A percentile compares a stretch with the other conserved stretches of the same genome.
Evolutionary conservation across 2,113 vertebrate species (phyloP).

Genomic region (Geococcyx californianus): DNA sequence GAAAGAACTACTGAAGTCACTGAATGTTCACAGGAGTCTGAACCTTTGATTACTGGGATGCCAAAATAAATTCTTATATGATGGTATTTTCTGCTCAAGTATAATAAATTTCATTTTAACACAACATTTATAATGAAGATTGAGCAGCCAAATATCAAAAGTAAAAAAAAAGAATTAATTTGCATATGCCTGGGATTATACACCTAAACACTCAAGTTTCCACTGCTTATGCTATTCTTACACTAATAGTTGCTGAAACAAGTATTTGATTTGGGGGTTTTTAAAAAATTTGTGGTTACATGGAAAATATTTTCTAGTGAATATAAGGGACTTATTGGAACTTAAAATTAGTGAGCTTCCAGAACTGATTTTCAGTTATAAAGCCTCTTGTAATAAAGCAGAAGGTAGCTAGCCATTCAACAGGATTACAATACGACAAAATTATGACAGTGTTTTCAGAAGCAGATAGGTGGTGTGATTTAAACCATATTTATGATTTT

Average conservation of each 20-base stretch:
- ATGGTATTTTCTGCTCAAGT: neutral
- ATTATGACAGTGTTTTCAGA: neutral
- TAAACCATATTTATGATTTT: constrained; percentile 41
- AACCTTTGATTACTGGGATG: neutral
- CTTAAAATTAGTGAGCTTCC: neutral
- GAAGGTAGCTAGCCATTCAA: neutral
- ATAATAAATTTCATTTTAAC: neutral
- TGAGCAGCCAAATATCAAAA: neutral
- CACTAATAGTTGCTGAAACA: neutral
- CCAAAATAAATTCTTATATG: neutral
- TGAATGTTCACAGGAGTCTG: neutral
- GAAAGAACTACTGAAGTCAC: neutral
- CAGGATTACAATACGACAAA: neutral
- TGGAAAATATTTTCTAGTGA: neutral
- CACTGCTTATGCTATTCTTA: neutral
- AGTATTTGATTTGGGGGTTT: neutral
- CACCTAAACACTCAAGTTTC: neutral
- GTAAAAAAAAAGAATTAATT: neutral
- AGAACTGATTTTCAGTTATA: neutral
- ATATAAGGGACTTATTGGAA: neutral
- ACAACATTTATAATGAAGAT: neutral
- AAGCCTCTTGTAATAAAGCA: neutral
- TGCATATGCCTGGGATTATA: neutral
- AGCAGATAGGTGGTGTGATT: neutral
- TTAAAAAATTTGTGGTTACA: neutral